These are phyloP conservation scores for Malthinus seriepunctatus DNA, from an alignment of 2,888 invertebrate species.

Conservation along the genomic window DNA sequence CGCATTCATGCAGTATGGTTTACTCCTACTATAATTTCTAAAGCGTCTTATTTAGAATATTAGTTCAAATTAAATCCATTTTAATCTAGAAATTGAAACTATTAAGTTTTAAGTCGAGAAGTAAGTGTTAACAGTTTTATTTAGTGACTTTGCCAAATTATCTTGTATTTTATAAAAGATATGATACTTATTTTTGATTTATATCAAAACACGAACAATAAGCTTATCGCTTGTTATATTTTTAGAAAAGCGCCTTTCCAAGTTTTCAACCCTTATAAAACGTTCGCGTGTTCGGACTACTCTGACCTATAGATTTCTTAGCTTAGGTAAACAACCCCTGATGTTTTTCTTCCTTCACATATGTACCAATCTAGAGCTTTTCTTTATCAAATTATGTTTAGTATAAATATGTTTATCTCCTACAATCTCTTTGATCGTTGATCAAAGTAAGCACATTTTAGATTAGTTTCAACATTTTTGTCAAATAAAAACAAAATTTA, in stretches of 20 bases:
- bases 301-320: slow-evolving; percentile 11
- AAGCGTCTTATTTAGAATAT: background rate
- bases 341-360: slow-evolving; percentile 3
- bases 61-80: no score
- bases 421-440: no score
- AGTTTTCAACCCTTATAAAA: slow-evolving; percentile 8
- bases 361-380: no score
- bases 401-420: no score
- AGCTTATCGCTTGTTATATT: slow-evolving; percentile 12
- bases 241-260: slow-evolving; percentile 8
- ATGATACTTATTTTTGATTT: slow-evolving; percentile 5
- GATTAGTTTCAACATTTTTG: no score
- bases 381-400: no score
- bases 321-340: slow-evolving; percentile 17
- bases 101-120: no score
- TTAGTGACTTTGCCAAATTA: background rate
- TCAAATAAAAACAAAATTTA: no score
- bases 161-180: background rate
- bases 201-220: slow-evolving; percentile 7
- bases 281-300: slow-evolving; percentile 10
- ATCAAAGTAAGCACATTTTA: no score
- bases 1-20: background rate
- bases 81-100: no score
- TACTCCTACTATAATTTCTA: background rate
- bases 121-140: background rate